phyloP scores from a whole-genome alignment of 2,797 vertebrate genomes.

The Squalus acanthias region DNA sequence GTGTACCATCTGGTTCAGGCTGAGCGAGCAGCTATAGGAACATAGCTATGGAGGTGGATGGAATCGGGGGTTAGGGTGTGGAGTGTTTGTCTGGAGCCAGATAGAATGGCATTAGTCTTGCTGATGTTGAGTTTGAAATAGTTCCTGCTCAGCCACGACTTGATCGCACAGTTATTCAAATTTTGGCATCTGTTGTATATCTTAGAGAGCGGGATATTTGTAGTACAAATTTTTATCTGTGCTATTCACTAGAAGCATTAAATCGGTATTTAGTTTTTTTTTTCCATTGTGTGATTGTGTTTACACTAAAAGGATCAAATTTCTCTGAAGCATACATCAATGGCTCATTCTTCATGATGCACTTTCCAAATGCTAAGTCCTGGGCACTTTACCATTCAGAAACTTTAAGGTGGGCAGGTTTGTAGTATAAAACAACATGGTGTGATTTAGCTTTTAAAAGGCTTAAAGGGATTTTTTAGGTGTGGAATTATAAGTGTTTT shows the following conservation, averaged over 20 bases:
- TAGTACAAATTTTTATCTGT: no score
- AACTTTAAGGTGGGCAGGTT: background rate
- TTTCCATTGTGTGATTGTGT: background rate
- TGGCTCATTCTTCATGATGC: background rate
- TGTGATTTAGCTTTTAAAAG: background rate
- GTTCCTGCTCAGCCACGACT: background rate
- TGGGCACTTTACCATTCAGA: background rate
- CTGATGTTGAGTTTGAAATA: background rate
- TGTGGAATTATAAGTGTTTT: background rate
- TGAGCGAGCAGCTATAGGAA: no score
- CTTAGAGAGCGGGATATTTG: background rate
- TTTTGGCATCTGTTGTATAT: background rate
- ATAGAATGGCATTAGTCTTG: background rate
- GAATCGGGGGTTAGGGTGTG: background rate
- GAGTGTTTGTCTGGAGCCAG: background rate
- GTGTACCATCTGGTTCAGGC: background rate
- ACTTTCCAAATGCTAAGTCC: no score
- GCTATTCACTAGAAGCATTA: background rate
- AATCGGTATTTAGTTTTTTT: background rate
- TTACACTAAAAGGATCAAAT: background rate
- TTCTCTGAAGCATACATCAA: background rate
- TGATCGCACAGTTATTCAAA: background rate
- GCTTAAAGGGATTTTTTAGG: background rate
- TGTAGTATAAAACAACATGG: background rate
- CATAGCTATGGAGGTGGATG: background rate